Base-by-base conservation (phyloP, 2,113 vertebrate species). In the Salvelinus fontinalis region DNA sequence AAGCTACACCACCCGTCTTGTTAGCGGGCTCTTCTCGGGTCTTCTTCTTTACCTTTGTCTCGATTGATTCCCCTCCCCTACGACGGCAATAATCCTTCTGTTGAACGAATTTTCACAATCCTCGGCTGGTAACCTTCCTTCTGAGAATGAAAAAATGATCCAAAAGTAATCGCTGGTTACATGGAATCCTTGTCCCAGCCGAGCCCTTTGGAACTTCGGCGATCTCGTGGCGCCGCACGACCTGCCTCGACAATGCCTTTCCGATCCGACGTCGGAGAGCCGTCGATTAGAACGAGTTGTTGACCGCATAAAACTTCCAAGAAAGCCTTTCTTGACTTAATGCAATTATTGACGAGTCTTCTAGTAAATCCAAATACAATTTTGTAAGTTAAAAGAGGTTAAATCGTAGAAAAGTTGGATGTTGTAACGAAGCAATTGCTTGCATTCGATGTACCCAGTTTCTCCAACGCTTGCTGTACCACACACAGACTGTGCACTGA, bases 401-500 rank as follows among this genome's bases (percentile, higher is more conserved):
- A 31, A 67, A 51, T 76, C 68, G 70, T 82, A 82, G 72, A 71
- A 89, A 89, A 80, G 83, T 88, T 80, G 78, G 78, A 74, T 81
- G 82, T 81, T 86, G 80, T 80, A 77, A 86, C 71, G 62, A 29
- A 80, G 72, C 86, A 81, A 84, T 31, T 74, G 86, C 79, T 87
- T 71, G 67, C 82, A 80, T 68, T 65, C 78, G 84, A 79, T 85
- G 64, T 75, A 80, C 81, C 82, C 86, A 77, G 91, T 84, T 90
- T 86, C 87, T 92, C 87, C 86, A 81, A 87, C 85, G 85, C 89
- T 84, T 85, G 84, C 92, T 78, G 89, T 92, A 89, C 95, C 95
- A 94, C 95, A 95, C 95, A 94, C 95, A 94, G 93, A 92, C 94
- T 92, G 89, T 71, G 89, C 89, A 87, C 88, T 88, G 93, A 93